phyloP scores from a whole-genome alignment of 2,113 vertebrate species.

The Myotis yumanensis region DNA sequence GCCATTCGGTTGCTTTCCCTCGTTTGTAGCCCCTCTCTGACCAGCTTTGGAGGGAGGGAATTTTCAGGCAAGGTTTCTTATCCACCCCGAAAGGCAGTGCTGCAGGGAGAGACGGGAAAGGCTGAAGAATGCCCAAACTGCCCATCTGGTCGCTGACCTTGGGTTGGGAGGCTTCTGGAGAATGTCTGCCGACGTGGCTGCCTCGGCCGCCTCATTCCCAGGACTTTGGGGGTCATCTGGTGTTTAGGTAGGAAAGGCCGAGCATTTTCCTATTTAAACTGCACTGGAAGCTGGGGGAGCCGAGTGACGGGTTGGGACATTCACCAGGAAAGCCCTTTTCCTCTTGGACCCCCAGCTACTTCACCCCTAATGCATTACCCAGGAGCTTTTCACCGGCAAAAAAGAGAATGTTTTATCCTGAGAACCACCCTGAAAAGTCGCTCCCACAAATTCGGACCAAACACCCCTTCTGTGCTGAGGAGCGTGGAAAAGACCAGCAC shows the following conservation, averaged over 20 bases:
- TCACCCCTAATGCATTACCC: neutral
- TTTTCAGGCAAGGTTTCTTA: slow-evolving; percentile 33
- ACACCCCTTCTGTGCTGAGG: neutral
- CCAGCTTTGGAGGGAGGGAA: neutral
- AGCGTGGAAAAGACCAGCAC: neutral
- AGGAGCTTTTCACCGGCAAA: neutral
- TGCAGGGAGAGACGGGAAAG: slow-evolving; percentile 36
- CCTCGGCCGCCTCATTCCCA: neutral
- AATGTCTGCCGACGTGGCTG: slow-evolving; percentile 13
- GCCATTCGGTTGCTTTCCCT: neutral
- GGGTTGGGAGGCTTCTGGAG: slow-evolving; percentile 41
- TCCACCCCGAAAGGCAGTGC: slow-evolving; percentile 26
- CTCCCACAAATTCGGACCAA: neutral
- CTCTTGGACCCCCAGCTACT: neutral
- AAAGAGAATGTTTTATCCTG: neutral
- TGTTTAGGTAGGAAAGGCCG: neutral
- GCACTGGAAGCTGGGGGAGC: neutral
- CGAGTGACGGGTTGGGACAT: neutral
- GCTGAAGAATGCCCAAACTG: slow-evolving; percentile 13
- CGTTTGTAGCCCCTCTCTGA: neutral
- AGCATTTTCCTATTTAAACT: neutral
- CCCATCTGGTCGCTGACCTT: slow-evolving; percentile 48
- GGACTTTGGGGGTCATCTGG: neutral
- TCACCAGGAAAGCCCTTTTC: neutral
- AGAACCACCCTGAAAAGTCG: neutral